Conservation (phyloP, 1,140 invertebrate genomes). For the Pararge aegeria region DNA sequence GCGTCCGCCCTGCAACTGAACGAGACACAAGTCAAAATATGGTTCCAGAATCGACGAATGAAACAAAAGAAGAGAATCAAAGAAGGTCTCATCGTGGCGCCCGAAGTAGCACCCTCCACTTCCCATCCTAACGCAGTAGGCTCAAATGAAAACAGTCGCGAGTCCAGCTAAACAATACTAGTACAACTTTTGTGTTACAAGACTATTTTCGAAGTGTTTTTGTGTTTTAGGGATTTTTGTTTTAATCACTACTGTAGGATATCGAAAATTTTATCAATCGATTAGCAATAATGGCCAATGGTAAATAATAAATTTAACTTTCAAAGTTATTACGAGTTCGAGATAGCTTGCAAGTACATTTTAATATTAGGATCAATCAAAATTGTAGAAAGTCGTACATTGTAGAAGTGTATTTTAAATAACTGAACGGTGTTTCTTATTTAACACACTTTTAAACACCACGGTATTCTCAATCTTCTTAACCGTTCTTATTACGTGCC, state of each 20-base stretch:
- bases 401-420: too few species aligned
- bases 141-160: conserved; percentile 82
- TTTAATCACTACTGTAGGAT: background rate
- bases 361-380: too few species aligned
- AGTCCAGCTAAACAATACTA: conserved; percentile 77
- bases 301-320: background rate
- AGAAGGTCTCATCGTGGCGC: conserved; percentile 86
- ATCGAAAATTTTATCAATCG: background rate
- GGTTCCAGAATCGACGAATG: conserved; percentile 96
- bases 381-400: too few species aligned
- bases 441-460: too few species aligned
- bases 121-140: conserved; percentile 59
- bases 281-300: background rate
- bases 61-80: conserved; percentile 97
- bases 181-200: background rate
- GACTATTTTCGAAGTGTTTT: conserved; percentile 2
- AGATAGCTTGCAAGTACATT: too few species aligned
- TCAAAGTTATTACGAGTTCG: too few species aligned
- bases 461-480: too few species aligned
- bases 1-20: conserved; percentile 97
- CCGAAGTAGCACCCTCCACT: conserved; percentile 60
- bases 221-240: background rate
- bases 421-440: background rate
- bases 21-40: conserved; percentile 96
- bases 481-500: too few species aligned